Percentiles rank a stretch among this genome's conserved stretches.
Evolutionary conservation across 2,113 vertebrate genomes (phyloP).

Genomic region (Nothocercus julius): DNA sequence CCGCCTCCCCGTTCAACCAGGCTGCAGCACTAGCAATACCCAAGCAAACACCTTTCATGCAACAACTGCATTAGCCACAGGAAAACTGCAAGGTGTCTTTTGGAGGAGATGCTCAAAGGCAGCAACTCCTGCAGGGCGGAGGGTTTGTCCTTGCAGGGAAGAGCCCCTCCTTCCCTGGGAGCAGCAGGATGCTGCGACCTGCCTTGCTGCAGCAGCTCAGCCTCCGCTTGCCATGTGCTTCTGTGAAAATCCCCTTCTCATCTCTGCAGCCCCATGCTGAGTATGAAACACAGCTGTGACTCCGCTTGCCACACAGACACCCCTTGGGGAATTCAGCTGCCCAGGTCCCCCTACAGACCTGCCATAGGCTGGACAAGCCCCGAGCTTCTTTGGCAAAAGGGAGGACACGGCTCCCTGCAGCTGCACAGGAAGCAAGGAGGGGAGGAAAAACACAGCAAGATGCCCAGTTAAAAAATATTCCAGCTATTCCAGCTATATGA

Average conservation of each 20-base stretch:
- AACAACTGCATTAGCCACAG: background rate
- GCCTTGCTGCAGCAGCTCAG: background rate
- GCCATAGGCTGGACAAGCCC: background rate
- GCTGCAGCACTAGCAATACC: background rate
- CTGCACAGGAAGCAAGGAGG: accelerated
- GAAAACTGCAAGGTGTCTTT: background rate
- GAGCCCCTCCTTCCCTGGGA: background rate
- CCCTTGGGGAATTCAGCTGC: accelerated
- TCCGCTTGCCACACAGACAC: background rate
- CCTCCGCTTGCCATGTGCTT: background rate
- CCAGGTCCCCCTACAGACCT: background rate
- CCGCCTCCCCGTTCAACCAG: background rate
- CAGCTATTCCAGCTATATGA: accelerated
- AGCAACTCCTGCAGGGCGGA: background rate
- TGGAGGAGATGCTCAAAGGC: background rate
- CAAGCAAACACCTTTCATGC: accelerated
- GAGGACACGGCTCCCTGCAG: background rate
- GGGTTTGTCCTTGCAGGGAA: background rate
- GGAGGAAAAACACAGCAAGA: background rate
- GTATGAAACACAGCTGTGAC: accelerated
- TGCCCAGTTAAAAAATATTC: accelerated
- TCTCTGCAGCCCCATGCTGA: background rate
- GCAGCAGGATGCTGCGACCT: background rate
- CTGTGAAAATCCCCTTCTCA: background rate
- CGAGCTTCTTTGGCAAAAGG: too few species aligned